Conservation (phyloP, 64 coral and sea anemone species). For the Exaiptasia diaphana region DNA sequence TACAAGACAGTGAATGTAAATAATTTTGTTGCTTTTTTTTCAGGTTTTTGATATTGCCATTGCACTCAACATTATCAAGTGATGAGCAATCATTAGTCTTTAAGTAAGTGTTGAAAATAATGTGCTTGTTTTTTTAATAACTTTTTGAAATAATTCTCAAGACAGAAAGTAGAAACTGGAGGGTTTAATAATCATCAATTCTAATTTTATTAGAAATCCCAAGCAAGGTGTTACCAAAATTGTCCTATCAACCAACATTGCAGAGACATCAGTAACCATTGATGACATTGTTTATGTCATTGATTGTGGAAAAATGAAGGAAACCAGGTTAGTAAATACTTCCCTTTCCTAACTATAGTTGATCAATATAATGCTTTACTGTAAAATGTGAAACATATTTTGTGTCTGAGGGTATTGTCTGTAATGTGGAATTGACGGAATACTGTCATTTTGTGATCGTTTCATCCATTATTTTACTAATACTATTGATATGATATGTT, state of each 20-base stretch:
- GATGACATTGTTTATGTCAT: slow-evolving; percentile 91
- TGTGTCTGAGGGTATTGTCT: no score
- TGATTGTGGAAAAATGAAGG: slow-evolving; percentile 93
- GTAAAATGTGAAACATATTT: no score
- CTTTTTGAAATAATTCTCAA: not conserved
- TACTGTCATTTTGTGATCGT: no score
- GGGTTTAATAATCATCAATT: not conserved
- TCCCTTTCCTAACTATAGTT: no score
- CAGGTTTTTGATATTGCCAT: slow-evolving; percentile 76
- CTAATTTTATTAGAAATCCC: slow-evolving; percentile 30
- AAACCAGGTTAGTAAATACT: slow-evolving; percentile 81
- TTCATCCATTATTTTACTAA: no score
- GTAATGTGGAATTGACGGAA: no score
- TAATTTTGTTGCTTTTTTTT: no score
- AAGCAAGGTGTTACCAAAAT: slow-evolving; percentile 71
- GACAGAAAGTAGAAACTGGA: not conserved
- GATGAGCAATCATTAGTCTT: slow-evolving; percentile 83
- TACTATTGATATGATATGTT: not conserved
- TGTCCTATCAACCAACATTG: slow-evolving; percentile 86
- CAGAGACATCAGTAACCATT: slow-evolving; percentile 89
- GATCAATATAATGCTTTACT: no score
- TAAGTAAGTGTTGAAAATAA: slow-evolving; percentile 27
- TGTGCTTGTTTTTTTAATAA: not conserved
- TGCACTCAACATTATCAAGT: slow-evolving; percentile 78
- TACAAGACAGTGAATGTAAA: no score